Evolutionary conservation across 2,888 invertebrate genomes (phyloP), one percentile per base, ranked within the genome.

Genomic region (Trissoscelio sp.): DNA sequence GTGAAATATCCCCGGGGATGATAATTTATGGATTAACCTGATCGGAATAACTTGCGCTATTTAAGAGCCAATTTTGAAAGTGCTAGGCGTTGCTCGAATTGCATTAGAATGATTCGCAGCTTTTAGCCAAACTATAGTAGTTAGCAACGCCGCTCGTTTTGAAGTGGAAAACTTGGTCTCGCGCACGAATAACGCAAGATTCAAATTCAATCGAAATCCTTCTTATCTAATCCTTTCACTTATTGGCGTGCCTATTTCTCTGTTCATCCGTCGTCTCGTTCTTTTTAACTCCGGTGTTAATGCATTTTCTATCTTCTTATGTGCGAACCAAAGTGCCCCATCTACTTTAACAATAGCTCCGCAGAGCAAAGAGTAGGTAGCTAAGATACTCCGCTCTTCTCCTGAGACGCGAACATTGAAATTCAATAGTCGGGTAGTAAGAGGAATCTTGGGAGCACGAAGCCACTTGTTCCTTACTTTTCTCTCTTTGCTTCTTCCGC

Each of bases 21-120:
- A 88, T 89, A 89, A 89, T 88, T 89, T 88, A 88, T 86, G 83
- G 86, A 88, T 85, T 86, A 85, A 85, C 85, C 84, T 85, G 87
- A 89, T 88, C 86, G 85, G 84, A 88, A 88, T 89, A 87, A 85
- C 87, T 86, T 85, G 81, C 60, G 83, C 87, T 88, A 89, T 89
- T 89, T 88, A 88, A 87, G 86, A 89, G 87, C 88, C 88, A 90
- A 90, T 89, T 90, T 88, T 87, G 79, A 88, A 90, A 90, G 89
- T 90, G 89, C 88, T 87, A 86, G 87, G 85, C 87, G 85, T 85
- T 87, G 86, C 86, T 87, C 82, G 87, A 87, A 88, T 87, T 87
- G 86, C 85, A 58, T 72, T 79, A 81, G 78, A 81, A 85, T 82
- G 85, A 82, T 82, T 81, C 82, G 74, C 79, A 82, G 84, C 83